Conservation (phyloP, 2,888 invertebrate genomes). For the Galerucella pusilla region DNA sequence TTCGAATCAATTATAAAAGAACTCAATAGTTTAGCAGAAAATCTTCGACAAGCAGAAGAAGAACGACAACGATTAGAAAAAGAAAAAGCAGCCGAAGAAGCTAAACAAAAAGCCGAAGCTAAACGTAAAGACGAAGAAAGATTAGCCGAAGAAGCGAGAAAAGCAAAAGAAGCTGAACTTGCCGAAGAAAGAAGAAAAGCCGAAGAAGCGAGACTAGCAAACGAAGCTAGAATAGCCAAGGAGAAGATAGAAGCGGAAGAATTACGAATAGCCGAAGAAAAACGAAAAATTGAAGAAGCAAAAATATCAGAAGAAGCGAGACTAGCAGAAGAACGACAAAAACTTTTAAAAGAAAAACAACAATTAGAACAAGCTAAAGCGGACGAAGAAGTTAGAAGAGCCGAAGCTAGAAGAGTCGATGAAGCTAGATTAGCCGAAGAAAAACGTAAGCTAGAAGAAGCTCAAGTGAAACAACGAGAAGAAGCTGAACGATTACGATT, state of each 20-base stretch:
- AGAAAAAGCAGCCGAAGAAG: conserved; percentile 65
- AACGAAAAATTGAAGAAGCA: conserved; percentile 45
- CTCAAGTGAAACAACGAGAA: conserved; percentile 46
- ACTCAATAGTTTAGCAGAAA: conserved; percentile 69
- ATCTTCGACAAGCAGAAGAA: conserved; percentile 68
- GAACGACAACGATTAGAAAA: conserved; percentile 65
- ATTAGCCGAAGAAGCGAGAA: conserved; percentile 56
- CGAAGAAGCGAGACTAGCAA: conserved; percentile 50
- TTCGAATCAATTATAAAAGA: conserved; percentile 73
- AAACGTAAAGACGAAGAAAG: conserved; percentile 62
- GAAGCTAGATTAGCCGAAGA: conserved; percentile 44
- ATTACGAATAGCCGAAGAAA: conserved; percentile 47
- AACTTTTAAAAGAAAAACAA: conserved; percentile 46
- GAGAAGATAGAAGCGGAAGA: conserved; percentile 42
- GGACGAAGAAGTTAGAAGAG: conserved; percentile 49
- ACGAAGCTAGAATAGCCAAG: conserved; percentile 45
- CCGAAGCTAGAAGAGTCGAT: conserved; percentile 48
- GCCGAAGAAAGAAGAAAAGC: conserved; percentile 57
- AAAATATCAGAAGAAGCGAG: conserved; percentile 38
- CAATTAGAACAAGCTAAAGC: conserved; percentile 50
- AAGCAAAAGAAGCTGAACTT: conserved; percentile 51
- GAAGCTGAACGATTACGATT: conserved; percentile 49
- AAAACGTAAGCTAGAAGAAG: conserved; percentile 53
- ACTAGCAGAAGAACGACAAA: conserved; percentile 45
- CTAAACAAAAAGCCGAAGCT: conserved; percentile 63